Evolutionary conservation across 2,888 invertebrate genomes (phyloP).

Genomic region (Athetis lepigone): DNA sequence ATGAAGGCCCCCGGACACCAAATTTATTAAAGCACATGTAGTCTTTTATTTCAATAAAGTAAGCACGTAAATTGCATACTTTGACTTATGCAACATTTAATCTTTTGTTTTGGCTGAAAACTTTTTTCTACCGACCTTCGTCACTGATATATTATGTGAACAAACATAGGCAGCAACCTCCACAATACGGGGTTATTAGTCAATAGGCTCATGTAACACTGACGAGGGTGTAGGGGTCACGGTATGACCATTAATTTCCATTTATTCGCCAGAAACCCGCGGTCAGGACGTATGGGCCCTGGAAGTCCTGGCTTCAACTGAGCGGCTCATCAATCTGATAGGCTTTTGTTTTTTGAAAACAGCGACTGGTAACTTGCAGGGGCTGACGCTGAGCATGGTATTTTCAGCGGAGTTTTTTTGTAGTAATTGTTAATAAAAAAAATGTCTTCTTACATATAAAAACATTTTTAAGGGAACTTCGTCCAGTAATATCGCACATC

Average conservation of each 20-base stretch:
- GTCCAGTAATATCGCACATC: too few species aligned
- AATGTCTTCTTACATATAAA: too few species aligned
- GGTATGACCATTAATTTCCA: slow-evolving; percentile 80
- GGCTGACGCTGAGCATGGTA: too few species aligned
- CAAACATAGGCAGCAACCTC: slow-evolving; percentile 34
- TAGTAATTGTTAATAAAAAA: too few species aligned
- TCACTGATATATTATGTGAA: slow-evolving; percentile 5
- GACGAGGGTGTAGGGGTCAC: slow-evolving; percentile 59
- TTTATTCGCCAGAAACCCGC: slow-evolving; percentile 76
- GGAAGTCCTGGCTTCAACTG: slow-evolving; percentile 54
- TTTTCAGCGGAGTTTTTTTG: too few species aligned
- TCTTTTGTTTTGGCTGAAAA: background rate
- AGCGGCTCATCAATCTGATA: background rate
- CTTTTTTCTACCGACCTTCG: background rate
- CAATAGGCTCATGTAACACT: slow-evolving; percentile 60
- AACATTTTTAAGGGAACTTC: too few species aligned
- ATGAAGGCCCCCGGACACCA: too few species aligned
- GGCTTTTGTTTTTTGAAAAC: background rate
- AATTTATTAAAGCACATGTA: too few species aligned
- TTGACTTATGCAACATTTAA: background rate
- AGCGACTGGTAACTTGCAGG: background rate
- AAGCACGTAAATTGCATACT: too few species aligned
- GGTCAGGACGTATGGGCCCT: slow-evolving; percentile 62
- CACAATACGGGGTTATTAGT: slow-evolving; percentile 62
- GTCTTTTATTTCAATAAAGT: too few species aligned